Base-by-base conservation (phyloP, 1,140 invertebrate species). In the Pseudomyrmex sp. region DNA sequence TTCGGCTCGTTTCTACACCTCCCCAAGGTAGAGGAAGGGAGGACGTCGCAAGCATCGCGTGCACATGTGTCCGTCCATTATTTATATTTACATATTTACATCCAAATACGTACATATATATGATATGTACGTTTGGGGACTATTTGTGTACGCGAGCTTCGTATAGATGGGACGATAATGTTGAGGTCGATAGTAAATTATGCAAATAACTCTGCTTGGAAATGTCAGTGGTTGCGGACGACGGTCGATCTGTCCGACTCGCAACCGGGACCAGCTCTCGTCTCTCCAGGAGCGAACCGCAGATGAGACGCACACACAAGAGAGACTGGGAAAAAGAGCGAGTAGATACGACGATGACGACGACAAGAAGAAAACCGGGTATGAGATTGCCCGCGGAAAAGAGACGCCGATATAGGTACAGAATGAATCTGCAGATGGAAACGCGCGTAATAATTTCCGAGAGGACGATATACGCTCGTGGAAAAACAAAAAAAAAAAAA, bases 151-250 rank as follows among this genome's bases (percentile, higher is more conserved):
- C 54, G 65, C 35, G 54, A 35, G 66, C 44, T 59, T 70, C 65
- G 20, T 50, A 59, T 54, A 54, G 62, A 50, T 68, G 54, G 35
- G 66, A 80, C 54, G 66, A 44, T 80, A 80, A 80, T 80, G 76
- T 80, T 61, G 82, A 88, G 83, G 88, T 86, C 86, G 82, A 79
- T 85, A 77, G 73, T 91, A 83, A 92, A 91, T 93, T 92, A 92
- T 91, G 90, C 88, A 91, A 91, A 91, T 87, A 88, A 90, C 85
- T 89, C 69, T 18, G 35, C 84, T 35, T 54, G 84, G 79, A 92
- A 93, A 93, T 91, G 91, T 91, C 90, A 91, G 85, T 87, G 86
- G 77, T 82, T 63, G 87, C 62, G 54, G 58, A 59, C 85, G 86
- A 84, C 83, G 85, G 87, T 90, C 88, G 85, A 89, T 89, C 84